Evolutionary conservation across 53 echinoderm and acorn worm species (phyloP), one percentile per base, ranked within the genome.

Genomic region (Echinometra lucunter): DNA sequence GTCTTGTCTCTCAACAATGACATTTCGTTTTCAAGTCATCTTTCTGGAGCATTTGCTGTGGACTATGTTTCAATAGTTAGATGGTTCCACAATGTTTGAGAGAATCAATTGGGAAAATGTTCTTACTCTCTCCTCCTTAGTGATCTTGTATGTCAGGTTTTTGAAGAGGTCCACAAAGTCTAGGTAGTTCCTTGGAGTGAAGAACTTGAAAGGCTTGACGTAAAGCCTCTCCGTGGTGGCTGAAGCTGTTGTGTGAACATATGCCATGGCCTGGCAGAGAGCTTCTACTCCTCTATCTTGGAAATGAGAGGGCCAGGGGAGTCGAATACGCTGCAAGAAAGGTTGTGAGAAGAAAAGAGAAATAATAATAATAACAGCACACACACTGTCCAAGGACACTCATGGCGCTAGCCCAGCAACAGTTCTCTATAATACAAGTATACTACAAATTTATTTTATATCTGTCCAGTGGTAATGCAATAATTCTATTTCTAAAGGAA

Each of bases 161-260:
- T 99, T 99, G 96, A 99, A 99, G 82, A 99, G 98, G 90, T 99
- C 99, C 91, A 99, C 95, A 91, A 99, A 99, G 87, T 99, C 99
- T 21, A 99, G 85, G 95, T 95, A 99, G 74, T 97, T 98, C 58
- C 96, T 74, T 12, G 99, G 99, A 87, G 96, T 97, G 92, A 96
- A 99, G 92, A 99, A 95, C 85, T 97, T 96, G 96, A 95, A 90
- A n/a, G 94, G 95, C 40, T 91, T 91, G 74, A 94, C 94, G 89
- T 96, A 96, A 17, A 94, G 94, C 82, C 66, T 91, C n/a, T 94
- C 91, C 37, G 97, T 91, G 2, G 94, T 94, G 37, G 93, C 55
- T n/a, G 93, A 83, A 15, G 99, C 95, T 3, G 99, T 93, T 44
- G 82, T 96, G 87, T 99, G 98, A 44, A 98, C 95, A 88, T 97